phyloP scores from a whole-genome alignment of 2,797 vertebrate genomes.

The Chrosomus eos region DNA sequence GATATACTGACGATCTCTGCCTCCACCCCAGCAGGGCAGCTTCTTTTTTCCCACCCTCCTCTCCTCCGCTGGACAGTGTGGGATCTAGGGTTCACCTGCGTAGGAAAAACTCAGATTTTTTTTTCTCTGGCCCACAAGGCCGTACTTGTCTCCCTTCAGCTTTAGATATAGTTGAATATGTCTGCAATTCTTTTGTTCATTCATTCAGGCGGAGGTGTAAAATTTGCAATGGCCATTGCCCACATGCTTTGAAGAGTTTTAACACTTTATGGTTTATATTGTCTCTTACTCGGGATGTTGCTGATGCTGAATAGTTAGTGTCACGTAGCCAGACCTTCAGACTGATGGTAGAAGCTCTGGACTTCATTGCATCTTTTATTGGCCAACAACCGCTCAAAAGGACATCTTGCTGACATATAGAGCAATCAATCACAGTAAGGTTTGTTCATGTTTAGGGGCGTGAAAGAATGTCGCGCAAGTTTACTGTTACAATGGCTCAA shows the following conservation, averaged over 20 bases:
- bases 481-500: no score
- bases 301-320: neutral
- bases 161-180: slow-evolving; percentile 8
- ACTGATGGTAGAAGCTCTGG: neutral
- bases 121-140: slow-evolving; percentile 20
- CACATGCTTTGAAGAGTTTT: slow-evolving; percentile 13
- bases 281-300: neutral
- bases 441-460: no score
- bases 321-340: neutral
- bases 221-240: slow-evolving; percentile 19
- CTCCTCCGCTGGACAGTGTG: slow-evolving; percentile 14
- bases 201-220: slow-evolving; percentile 32
- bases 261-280: neutral
- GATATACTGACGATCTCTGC: slow-evolving; percentile 30
- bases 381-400: neutral
- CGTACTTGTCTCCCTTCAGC: neutral
- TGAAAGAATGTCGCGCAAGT: no score
- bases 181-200: slow-evolving; percentile 35
- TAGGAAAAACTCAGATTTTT: slow-evolving; percentile 40
- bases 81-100: slow-evolving; percentile 34
- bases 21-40: slow-evolving; percentile 23
- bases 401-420: neutral
- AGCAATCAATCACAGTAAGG: neutral
- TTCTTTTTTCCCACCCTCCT: neutral
- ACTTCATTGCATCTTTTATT: neutral